Percentiles rank a stretch among this genome's conserved stretches.
phyloP scores from a whole-genome alignment of 1,140 invertebrate genomes.

The Drosophila orena region DNA sequence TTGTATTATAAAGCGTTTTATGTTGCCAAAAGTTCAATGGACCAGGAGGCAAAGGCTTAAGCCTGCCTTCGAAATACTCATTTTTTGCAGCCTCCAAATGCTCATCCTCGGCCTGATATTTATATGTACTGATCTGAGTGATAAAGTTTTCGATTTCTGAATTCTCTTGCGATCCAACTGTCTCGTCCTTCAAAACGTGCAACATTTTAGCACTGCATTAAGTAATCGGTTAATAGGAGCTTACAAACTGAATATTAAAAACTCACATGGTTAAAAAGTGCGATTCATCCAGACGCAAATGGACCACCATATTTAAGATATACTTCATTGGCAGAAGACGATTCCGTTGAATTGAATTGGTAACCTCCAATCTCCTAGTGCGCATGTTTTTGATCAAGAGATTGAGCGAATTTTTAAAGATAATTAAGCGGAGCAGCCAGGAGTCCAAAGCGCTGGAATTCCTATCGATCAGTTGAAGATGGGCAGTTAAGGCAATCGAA shows the following conservation, averaged over 20 bases:
- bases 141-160: constrained; percentile 43
- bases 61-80: background rate
- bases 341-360: constrained; percentile 7
- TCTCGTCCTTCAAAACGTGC: constrained; percentile 5
- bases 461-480: constrained; percentile 23
- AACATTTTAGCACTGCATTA: constrained; percentile 31
- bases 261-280: constrained; percentile 51
- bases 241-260: background rate
- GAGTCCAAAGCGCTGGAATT: constrained; percentile 32
- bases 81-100: too few relatives aligned
- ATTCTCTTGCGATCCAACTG: constrained; percentile 5
- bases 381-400: constrained; percentile 38
- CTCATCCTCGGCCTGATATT: constrained; percentile 48
- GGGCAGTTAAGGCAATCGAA: constrained; percentile 1
- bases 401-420: constrained; percentile 35
- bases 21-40: constrained; percentile 43
- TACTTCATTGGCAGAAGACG: constrained; percentile 26
- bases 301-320: constrained; percentile 23
- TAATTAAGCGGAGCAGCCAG: constrained; percentile 36
- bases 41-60: constrained; percentile 38
- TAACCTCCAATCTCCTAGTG: background rate
- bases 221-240: background rate
- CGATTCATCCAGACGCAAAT: constrained; percentile 26
- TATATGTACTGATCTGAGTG: constrained; percentile 41
- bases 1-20: background rate